Conservation (phyloP, 2,888 invertebrate species). For the Luperina nickerlii region DNA sequence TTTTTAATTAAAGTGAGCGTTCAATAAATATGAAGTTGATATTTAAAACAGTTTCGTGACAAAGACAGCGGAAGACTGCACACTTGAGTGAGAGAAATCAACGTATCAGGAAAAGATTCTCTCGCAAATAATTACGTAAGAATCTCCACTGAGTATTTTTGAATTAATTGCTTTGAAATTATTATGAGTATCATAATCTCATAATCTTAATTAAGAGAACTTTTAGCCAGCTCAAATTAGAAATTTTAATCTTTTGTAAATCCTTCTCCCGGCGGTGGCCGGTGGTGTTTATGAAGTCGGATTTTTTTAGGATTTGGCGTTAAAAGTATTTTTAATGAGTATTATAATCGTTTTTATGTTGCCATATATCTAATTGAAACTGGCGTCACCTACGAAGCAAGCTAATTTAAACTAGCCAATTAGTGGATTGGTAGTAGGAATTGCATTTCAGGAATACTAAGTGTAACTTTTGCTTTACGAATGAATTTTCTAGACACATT, state of each 20-base stretch:
- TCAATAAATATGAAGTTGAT: constrained; percentile 47
- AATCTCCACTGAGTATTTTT: constrained; percentile 81
- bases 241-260: constrained; percentile 86
- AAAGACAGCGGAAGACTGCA: constrained; percentile 42
- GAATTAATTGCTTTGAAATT: constrained; percentile 88
- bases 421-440: not conserved
- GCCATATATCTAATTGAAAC: not conserved
- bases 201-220: constrained; percentile 89
- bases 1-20: constrained; percentile 63
- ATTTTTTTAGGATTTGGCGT: constrained; percentile 70
- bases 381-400: not conserved
- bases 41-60: constrained; percentile 31
- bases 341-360: constrained; percentile 24
- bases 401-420: constrained; percentile 3
- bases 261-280: constrained; percentile 72
- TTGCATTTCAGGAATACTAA: constrained; percentile 2
- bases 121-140: constrained; percentile 82
- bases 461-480: not conserved
- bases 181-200: constrained; percentile 88
- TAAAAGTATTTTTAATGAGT: constrained; percentile 63
- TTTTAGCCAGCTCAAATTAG: constrained; percentile 85
- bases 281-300: constrained; percentile 75
- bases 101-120: constrained; percentile 69
- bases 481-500: not conserved
- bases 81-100: constrained; percentile 67